Percentiles rank a stretch among this genome's conserved stretches.
Evolutionary conservation across 2,113 vertebrate genomes (phyloP).

Genomic region (Brienomyrus brachyistius): DNA sequence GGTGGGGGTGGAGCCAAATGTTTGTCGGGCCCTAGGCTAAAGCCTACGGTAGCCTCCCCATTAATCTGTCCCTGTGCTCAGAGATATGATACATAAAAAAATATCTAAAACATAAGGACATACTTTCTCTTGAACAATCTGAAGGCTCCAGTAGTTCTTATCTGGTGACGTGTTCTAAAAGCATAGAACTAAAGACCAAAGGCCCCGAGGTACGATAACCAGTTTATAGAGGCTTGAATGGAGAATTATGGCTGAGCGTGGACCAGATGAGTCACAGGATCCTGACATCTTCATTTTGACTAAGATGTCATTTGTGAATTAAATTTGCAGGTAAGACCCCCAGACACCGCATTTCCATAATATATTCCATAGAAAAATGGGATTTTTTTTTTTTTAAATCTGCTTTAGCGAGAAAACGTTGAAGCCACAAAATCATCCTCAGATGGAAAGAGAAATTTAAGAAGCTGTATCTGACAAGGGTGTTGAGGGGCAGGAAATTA

Average conservation of each 20-base stretch:
- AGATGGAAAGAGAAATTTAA: background rate
- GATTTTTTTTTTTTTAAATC: background rate
- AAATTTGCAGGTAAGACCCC: background rate
- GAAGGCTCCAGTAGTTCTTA: background rate
- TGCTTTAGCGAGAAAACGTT: background rate
- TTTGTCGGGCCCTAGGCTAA: background rate
- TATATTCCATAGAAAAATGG: background rate
- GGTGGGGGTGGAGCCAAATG: background rate
- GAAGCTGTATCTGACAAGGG: background rate
- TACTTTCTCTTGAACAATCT: background rate
- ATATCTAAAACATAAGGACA: background rate
- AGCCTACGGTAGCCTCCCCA: background rate
- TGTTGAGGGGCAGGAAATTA: background rate
- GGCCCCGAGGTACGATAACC: background rate
- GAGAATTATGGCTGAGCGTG: background rate
- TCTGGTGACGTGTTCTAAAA: background rate
- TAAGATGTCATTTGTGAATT: background rate
- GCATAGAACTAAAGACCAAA: background rate
- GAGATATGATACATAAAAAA: background rate
- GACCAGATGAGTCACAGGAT: background rate
- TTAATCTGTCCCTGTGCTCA: background rate
- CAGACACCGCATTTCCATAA: background rate
- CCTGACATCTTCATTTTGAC: background rate
- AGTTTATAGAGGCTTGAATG: background rate
- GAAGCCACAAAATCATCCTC: background rate